Base-by-base conservation (phyloP, 2,888 invertebrate species). In the Megalurothrips usitatus region DNA sequence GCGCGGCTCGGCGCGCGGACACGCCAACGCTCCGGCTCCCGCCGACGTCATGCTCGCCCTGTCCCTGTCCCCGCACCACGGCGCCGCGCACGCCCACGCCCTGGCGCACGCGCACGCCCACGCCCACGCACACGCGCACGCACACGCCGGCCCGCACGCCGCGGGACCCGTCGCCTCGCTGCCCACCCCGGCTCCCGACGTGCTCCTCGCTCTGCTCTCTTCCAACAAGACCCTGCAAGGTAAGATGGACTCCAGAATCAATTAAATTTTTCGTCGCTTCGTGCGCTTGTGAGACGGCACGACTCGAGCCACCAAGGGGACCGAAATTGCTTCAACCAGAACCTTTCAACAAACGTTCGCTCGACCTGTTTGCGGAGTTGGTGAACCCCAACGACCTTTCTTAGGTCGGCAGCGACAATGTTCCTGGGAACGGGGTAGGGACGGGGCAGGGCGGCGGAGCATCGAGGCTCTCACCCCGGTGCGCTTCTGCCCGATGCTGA, bases 181-280 rank as follows among this genome's bases (percentile, higher is more conserved):
- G 86, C 82, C 82, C 81, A 48, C 81, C 75, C 79, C 82, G 82
- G 47, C 83, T 23, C 81, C 95, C 34, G 96, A 96, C 86, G 94
- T 96, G 84, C 90, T 96, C 81, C 89, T 96, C 79, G 95, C 96
- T 17, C 89, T 96, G 81, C 90, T 96, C 82, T 94, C 95, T 68
- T 91, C 95, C 86, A 96, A 96, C 88, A 95, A 96, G 88, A 93
- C 94, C 82, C 90, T 96, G 79, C 96, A 96, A 94, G 96, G 96
- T 96, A 90, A 89, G 91, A 43, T 43, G 34, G 6, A 6, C 34
- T 43, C 34, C 34, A 43, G 34, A 4, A 43, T n/a, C n/a, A n/a
- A n/a, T n/a, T n/a, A n/a, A n/a, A n/a, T n/a, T n/a, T n/a, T n/a
- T n/a, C n/a, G n/a, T n/a, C n/a, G n/a, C 34, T 4, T 43, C 2